Evolutionary conservation across 1,140 invertebrate genomes (phyloP).

Genomic region (Solenopsis invicta): DNA sequence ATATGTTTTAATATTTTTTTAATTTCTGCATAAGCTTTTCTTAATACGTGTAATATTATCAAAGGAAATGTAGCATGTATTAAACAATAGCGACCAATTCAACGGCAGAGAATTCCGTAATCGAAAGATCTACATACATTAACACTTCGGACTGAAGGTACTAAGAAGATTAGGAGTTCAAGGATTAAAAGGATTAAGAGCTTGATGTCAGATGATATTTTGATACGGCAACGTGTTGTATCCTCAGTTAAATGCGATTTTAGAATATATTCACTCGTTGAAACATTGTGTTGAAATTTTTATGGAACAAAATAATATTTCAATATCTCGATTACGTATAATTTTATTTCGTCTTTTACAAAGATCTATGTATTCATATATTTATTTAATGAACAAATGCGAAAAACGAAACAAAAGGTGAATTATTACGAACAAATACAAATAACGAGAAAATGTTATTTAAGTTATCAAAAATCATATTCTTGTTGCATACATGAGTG

Average conservation of each 20-base stretch:
- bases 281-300: neutral
- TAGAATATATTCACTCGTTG: constrained; percentile 32
- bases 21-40: neutral
- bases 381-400: constrained; percentile 13
- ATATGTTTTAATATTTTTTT: constrained; percentile 2
- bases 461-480: neutral
- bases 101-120: constrained; percentile 30
- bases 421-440: neutral
- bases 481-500: neutral
- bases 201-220: constrained; percentile 70
- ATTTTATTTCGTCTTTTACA: constrained; percentile 6
- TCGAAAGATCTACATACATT: constrained; percentile 63
- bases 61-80: constrained; percentile 14
- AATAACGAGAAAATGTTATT: neutral
- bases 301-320: neutral
- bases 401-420: too few relatives aligned
- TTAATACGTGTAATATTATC: neutral
- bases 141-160: constrained; percentile 58
- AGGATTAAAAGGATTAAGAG: constrained; percentile 72
- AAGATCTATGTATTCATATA: neutral
- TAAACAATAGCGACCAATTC: constrained; percentile 34
- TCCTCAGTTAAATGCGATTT: constrained; percentile 68
- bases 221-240: constrained; percentile 43
- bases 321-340: neutral
- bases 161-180: constrained; percentile 71